Percentiles rank a stretch among this genome's conserved stretches.
Evolutionary conservation across 2,113 vertebrate species (phyloP).

Genomic region (Nothobranchius kuhntae): DNA sequence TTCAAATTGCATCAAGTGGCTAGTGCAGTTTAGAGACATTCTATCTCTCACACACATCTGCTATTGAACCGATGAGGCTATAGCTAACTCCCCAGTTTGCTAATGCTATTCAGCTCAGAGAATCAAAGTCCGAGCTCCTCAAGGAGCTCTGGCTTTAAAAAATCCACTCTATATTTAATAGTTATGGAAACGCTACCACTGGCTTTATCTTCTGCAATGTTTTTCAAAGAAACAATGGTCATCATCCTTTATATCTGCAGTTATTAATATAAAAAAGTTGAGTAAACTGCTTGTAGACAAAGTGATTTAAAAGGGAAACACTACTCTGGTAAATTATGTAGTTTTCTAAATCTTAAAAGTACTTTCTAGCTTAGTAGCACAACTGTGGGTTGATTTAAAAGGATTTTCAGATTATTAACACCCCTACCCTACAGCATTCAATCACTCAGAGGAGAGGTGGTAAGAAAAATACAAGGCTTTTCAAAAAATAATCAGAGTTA

Average conservation of each 20-base stretch:
- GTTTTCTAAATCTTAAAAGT: slow-evolving; percentile 27
- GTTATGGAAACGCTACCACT: slow-evolving; percentile 4
- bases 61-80: slow-evolving; percentile 38
- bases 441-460: slow-evolving; percentile 9
- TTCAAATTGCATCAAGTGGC: slow-evolving; percentile 21
- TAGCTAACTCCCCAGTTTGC: slow-evolving; percentile 50
- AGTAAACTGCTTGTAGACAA: background rate
- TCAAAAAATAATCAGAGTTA: no score
- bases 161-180: slow-evolving; percentile 38
- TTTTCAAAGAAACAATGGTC: background rate
- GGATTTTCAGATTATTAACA: slow-evolving; percentile 62
- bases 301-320: background rate
- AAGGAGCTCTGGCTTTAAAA: slow-evolving; percentile 45
- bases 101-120: slow-evolving; percentile 56
- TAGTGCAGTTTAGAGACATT: slow-evolving; percentile 10
- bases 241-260: background rate
- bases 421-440: slow-evolving; percentile 43
- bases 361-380: slow-evolving; percentile 20
- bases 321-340: slow-evolving; percentile 6
- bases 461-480: no score
- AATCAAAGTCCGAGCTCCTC: slow-evolving; percentile 53
- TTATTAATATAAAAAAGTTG: slow-evolving; percentile 17
- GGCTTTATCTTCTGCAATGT: background rate
- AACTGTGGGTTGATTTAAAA: slow-evolving; percentile 48
- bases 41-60: slow-evolving; percentile 51